Evolutionary conservation across 2,888 invertebrate genomes (phyloP).

Genomic region (Macrophya alboannulata): DNA sequence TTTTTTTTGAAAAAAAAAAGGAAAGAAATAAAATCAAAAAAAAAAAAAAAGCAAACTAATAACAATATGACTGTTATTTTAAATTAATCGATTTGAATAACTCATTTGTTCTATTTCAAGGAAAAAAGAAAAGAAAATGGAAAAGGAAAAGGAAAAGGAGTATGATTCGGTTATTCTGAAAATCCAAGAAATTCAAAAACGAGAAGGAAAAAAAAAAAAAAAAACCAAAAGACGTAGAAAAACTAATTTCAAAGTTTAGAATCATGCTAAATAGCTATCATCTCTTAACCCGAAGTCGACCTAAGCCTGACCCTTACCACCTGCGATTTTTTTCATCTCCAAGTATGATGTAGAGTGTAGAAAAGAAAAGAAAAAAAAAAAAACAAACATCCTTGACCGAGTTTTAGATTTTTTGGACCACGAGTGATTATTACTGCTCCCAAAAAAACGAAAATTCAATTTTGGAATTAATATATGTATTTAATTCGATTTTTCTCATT

Average conservation of each 20-base stretch:
- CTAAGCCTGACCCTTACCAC: no score
- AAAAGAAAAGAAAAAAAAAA: no score
- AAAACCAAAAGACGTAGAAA: not conserved
- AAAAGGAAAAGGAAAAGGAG: not conserved
- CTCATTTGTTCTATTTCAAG: not conserved
- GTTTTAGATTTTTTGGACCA: no score
- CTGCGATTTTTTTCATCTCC: no score
- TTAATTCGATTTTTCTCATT: no score
- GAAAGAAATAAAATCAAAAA: not conserved
- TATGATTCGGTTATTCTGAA: not conserved
- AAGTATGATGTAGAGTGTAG: no score
- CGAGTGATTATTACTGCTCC: no score
- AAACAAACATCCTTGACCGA: no score
- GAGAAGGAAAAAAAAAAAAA: not conserved
- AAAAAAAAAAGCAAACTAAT: not conserved
- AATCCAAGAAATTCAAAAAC: not conserved
- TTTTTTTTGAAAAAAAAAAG: not conserved
- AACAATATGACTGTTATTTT: not conserved
- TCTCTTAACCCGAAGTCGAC: not conserved
- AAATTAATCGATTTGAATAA: not conserved
- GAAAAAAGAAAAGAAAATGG: not conserved
- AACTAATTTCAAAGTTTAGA: slow-evolving; percentile 17
- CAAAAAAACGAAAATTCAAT: no score
- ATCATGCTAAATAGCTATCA: slow-evolving; percentile 22
- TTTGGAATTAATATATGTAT: no score